Conservation (phyloP, 2,888 invertebrate species). For the Spisula subtruncata region DNA sequence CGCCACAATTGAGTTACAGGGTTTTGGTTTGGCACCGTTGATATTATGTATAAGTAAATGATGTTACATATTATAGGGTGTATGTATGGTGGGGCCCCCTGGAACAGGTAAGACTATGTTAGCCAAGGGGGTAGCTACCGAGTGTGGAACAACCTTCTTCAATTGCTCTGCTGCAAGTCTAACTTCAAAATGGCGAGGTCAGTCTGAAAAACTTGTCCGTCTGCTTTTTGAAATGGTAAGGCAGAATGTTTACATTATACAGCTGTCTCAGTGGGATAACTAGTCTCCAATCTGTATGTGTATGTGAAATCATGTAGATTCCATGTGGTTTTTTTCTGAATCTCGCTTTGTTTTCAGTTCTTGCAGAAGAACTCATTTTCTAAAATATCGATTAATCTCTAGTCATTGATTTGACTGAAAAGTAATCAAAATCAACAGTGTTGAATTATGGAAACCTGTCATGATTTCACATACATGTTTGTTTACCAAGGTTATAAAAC, state of each 20-base stretch:
- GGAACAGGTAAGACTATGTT: constrained; percentile 89
- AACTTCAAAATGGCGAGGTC: constrained; percentile 99
- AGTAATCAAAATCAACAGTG: background rate
- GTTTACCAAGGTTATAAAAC: background rate
- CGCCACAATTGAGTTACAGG: too few relatives aligned
- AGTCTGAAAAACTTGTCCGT: constrained; percentile 98
- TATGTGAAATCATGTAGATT: background rate
- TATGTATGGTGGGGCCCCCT: constrained; percentile 88
- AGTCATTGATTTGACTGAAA: background rate
- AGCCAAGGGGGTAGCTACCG: constrained; percentile 89
- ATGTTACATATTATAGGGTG: constrained; percentile 83
- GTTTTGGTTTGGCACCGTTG: too few relatives aligned
- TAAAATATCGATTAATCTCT: background rate
- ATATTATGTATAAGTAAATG: too few relatives aligned
- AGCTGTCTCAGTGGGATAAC: background rate
- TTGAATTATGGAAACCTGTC: background rate
- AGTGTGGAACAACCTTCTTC: constrained; percentile 89
- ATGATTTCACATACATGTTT: background rate
- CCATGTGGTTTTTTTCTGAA: background rate
- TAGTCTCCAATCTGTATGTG: background rate
- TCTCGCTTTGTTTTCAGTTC: background rate
- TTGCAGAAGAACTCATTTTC: background rate
- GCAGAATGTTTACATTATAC: background rate
- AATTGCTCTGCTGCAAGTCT: constrained; percentile 98
- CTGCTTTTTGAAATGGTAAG: constrained; percentile 98